phyloP scores from a whole-genome alignment of 2,113 vertebrate genomes.

The Myotis lucifugus region DNA sequence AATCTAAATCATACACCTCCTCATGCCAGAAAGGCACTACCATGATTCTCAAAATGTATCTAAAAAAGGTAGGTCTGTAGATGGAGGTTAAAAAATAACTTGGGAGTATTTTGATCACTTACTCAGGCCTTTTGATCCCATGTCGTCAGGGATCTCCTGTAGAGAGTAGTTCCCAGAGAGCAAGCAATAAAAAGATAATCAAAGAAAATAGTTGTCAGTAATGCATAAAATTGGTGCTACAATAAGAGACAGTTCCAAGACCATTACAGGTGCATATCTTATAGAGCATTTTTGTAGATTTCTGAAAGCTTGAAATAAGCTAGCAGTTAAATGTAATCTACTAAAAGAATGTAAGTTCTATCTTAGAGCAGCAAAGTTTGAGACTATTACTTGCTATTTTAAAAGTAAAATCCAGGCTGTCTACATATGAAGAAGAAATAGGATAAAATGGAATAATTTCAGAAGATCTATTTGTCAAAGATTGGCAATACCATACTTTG shows the following conservation, averaged over 20 bases:
- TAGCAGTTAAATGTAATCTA: conserved; percentile 20
- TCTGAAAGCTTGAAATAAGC: conserved; percentile 29
- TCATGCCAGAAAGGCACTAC: conserved; percentile 77
- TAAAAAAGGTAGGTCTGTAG: conserved; percentile 80
- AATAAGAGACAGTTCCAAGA: conserved; percentile 88
- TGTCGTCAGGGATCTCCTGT: conserved; percentile 98
- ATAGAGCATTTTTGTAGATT: conserved; percentile 37
- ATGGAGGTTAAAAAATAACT: conserved; percentile 86
- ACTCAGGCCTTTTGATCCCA: conserved; percentile 97
- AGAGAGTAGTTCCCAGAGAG: conserved; percentile 91
- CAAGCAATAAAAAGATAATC: conserved; percentile 95
- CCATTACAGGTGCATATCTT: conserved; percentile 83
- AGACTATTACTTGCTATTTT: conserved; percentile 43
- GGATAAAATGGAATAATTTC: conserved; percentile 50
- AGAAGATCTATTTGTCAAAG: conserved; percentile 43
- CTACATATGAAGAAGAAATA: not conserved
- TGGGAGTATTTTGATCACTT: conserved; percentile 90
- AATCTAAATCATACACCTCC: conserved; percentile 79
- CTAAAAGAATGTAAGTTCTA: conserved; percentile 29
- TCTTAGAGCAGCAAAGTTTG: conserved; percentile 29
- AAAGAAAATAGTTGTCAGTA: conserved; percentile 95
- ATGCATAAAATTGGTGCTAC: conserved; percentile 86
- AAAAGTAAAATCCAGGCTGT: conserved; percentile 54
- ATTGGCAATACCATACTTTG: not conserved
- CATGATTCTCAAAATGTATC: conserved; percentile 76